phyloP scores from a whole-genome alignment of 2,797 vertebrate species.

The Mustela erminea region DNA sequence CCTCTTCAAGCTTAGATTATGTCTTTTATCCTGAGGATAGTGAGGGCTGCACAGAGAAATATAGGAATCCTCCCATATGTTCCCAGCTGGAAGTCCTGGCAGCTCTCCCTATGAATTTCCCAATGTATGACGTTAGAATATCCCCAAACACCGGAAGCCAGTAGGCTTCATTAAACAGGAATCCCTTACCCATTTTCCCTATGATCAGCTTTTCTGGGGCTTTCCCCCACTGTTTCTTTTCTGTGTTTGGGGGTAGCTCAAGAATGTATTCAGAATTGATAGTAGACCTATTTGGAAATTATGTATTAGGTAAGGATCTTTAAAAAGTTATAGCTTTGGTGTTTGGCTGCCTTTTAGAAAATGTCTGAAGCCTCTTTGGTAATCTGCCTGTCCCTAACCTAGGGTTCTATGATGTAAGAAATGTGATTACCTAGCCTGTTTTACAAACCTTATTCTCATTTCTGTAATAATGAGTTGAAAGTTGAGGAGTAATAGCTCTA shows the following conservation, averaged over 20 bases:
- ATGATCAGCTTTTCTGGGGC: background rate
- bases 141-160: background rate
- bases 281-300: background rate
- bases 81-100: conserved; percentile 18
- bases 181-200: conserved; percentile 12
- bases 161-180: background rate
- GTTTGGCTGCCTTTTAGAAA: background rate
- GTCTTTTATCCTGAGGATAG: background rate
- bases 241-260: accelerated
- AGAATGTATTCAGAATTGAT: background rate
- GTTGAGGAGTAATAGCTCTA: conserved; percentile 27
- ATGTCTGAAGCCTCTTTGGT: background rate
- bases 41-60: background rate
- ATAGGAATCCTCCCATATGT: conserved; percentile 22
- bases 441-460: conserved; percentile 34
- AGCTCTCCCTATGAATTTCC: conserved; percentile 48
- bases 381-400: background rate
- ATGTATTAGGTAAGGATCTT: background rate
- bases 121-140: conserved; percentile 32
- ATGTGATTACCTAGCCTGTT: background rate
- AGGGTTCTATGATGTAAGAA: conserved; percentile 37
- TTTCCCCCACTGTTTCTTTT: background rate
- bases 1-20: background rate
- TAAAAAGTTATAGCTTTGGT: background rate
- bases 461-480: conserved; percentile 55